These are phyloP conservation scores for Drosophila neoperkinsi DNA, from an alignment of 2,888 invertebrate species.

Conservation along the genomic window DNA sequence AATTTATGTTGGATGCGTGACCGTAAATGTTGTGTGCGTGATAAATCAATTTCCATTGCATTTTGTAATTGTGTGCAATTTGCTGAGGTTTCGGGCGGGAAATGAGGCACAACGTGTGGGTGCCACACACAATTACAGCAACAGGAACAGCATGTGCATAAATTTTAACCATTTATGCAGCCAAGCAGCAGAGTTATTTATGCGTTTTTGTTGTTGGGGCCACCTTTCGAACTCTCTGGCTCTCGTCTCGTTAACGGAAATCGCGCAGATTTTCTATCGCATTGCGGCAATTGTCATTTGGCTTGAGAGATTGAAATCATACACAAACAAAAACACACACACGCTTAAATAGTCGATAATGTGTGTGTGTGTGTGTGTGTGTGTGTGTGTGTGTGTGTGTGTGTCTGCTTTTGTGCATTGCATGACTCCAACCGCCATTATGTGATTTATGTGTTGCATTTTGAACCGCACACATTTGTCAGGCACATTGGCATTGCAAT, in stretches of 20 bases:
- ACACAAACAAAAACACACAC: slow-evolving; percentile 14
- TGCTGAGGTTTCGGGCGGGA: slow-evolving; percentile 24
- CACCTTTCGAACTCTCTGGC: slow-evolving; percentile 36
- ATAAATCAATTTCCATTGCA: slow-evolving; percentile 79
- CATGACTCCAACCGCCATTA: slow-evolving; percentile 65
- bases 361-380: slow-evolving; percentile 24
- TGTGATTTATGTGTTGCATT: slow-evolving; percentile 73
- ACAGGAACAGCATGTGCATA: slow-evolving; percentile 41
- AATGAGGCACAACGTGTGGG: neutral
- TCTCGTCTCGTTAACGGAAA: slow-evolving; percentile 58
- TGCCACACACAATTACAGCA: slow-evolving; percentile 9
- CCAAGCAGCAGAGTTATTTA: slow-evolving; percentile 55
- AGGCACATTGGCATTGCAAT: slow-evolving; percentile 51
- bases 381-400: slow-evolving; percentile 14
- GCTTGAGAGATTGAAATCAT: slow-evolving; percentile 72
- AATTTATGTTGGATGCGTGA: slow-evolving; percentile 77
- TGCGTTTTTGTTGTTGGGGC: slow-evolving; percentile 50
- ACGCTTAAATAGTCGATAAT: slow-evolving; percentile 2
- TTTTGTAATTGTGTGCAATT: slow-evolving; percentile 77
- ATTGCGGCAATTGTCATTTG: slow-evolving; percentile 73
- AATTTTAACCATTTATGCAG: slow-evolving; percentile 69
- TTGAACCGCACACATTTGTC: slow-evolving; percentile 60
- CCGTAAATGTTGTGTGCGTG: slow-evolving; percentile 77
- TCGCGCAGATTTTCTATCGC: slow-evolving; percentile 69
- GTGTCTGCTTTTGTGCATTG: slow-evolving; percentile 27